Conservation (phyloP, 2,888 invertebrate genomes). For the Alcis repandata region DNA sequence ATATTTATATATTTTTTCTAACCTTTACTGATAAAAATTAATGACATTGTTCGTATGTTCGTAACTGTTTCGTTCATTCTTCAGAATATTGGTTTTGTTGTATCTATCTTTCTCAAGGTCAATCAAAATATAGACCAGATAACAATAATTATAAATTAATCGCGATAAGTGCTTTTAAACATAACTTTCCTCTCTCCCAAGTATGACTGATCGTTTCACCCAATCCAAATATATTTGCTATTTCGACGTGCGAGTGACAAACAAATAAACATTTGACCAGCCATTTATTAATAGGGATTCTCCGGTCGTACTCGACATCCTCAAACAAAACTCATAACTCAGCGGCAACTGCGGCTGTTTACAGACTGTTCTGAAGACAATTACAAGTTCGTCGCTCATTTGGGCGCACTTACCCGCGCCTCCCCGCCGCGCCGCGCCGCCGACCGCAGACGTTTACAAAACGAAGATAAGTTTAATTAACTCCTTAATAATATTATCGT, state of each 20-base stretch:
- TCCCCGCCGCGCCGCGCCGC: not conserved
- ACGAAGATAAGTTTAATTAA: not conserved
- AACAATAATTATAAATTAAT: too few species aligned
- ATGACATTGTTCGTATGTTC: too few species aligned
- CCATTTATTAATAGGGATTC: conserved; percentile 13
- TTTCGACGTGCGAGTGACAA: not conserved
- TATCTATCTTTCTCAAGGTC: too few species aligned
- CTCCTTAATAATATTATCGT: too few species aligned
- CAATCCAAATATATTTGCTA: not conserved
- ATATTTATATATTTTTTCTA: too few species aligned
- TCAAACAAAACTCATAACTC: conserved; percentile 45
- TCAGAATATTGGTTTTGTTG: too few species aligned
- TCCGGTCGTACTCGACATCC: conserved; percentile 9
- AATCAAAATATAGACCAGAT: too few species aligned
- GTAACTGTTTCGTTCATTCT: too few species aligned
- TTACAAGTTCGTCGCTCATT: conserved; percentile 37
- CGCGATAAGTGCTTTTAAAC: too few species aligned
- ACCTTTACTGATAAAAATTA: too few species aligned
- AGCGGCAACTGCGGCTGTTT: conserved; percentile 31
- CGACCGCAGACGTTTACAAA: not conserved
- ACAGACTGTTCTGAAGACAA: conserved; percentile 36
- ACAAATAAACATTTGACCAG: conserved; percentile 4
- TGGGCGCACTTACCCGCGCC: conserved; percentile 19
- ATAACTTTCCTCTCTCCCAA: too few species aligned
- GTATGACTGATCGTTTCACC: not conserved